Evolutionary conservation across 2,797 vertebrate genomes (phyloP).

Genomic region (Lagodon rhomboides): DNA sequence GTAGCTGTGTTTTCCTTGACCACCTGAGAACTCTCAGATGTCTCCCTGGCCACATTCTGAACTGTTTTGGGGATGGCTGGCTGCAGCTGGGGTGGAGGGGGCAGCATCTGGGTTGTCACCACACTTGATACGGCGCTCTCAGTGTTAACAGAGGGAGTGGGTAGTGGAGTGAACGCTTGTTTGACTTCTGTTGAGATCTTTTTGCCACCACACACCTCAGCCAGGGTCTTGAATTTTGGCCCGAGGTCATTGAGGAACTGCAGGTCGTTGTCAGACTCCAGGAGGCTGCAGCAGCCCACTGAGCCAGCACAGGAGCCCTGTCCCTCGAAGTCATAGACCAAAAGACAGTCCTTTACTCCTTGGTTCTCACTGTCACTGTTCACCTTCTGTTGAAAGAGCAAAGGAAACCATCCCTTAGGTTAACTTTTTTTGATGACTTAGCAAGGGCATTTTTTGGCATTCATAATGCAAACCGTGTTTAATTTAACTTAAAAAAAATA

Average conservation of each 20-base stretch:
- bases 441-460: too few relatives aligned
- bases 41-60: conserved; percentile 47
- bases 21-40: conserved; percentile 28
- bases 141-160: conserved; percentile 35
- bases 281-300: conserved; percentile 89
- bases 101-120: conserved; percentile 4
- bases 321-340: conserved; percentile 89
- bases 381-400: conserved; percentile 81
- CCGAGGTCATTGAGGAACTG: conserved; percentile 91
- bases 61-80: conserved; percentile 8
- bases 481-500: too few relatives aligned
- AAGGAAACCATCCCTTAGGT: background rate
- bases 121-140: conserved; percentile 28
- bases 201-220: conserved; percentile 83
- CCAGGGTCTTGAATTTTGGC: conserved; percentile 93
- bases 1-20: conserved; percentile 24
- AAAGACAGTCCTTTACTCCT: conserved; percentile 80
- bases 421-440: background rate
- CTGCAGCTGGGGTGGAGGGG: conserved; percentile 16
- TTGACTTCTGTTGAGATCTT: conserved; percentile 59
- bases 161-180: conserved; percentile 5
- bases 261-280: conserved; percentile 87
- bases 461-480: too few relatives aligned
- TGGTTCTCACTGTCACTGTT: conserved; percentile 72
- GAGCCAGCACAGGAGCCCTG: conserved; percentile 87